A percentile compares a stretch with the other conserved stretches of the same genome.
Conservation (phyloP, 2,797 vertebrate genomes). For the Dendrocincla tyrannina region DNA sequence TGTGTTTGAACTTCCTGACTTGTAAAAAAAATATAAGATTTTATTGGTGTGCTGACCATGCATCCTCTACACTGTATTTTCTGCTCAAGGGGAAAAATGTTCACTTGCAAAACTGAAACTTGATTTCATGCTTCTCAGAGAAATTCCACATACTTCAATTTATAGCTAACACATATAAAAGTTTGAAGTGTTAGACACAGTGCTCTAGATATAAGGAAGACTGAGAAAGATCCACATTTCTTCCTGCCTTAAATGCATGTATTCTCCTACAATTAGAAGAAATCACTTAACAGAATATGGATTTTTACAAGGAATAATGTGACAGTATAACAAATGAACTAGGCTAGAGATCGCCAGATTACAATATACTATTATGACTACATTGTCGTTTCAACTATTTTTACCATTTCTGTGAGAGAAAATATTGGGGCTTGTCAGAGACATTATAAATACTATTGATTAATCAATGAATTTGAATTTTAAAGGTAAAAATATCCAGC, state of each 20-base stretch:
- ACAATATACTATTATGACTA: background rate
- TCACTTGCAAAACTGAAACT: constrained; percentile 55
- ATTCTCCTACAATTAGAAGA: background rate
- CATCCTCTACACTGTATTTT: background rate
- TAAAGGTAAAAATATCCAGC: background rate
- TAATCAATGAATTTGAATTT: background rate
- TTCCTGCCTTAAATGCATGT: background rate
- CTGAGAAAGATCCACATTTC: background rate
- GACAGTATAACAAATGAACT: background rate
- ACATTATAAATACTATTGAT: background rate
- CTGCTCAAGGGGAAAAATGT: constrained; percentile 43
- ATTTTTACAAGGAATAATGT: background rate
- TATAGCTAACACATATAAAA: background rate
- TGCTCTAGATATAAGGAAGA: background rate
- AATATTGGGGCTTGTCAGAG: background rate
- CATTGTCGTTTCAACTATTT: background rate
- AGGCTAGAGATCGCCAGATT: background rate
- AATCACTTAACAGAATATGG: background rate
- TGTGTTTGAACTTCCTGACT: background rate
- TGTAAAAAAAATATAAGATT: background rate
- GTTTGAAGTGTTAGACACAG: background rate
- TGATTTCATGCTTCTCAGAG: constrained; percentile 54
- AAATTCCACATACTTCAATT: constrained; percentile 35
- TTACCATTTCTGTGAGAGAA: background rate
- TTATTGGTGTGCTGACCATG: constrained; percentile 32